Evolutionary conservation across 23 tunicate genomes (phyloP).

Genomic region (Ciona savignyi): DNA sequence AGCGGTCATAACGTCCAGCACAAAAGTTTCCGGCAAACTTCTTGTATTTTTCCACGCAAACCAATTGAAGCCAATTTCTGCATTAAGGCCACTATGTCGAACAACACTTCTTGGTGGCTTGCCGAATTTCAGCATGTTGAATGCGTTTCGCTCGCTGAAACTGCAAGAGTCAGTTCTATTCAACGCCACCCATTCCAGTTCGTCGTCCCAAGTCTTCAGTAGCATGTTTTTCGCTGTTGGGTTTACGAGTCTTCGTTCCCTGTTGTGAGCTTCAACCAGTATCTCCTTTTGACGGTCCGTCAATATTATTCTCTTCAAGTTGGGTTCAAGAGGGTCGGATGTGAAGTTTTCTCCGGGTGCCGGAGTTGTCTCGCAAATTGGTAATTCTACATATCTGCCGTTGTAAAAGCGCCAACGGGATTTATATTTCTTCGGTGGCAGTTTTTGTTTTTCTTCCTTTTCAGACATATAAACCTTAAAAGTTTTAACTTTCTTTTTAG

Average conservation of each 20-base stretch:
- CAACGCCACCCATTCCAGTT: conserved; percentile 60
- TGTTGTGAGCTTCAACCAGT: conserved; percentile 41
- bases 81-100: conserved; percentile 28
- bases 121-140: background rate
- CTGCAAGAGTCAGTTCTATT: conserved; percentile 38
- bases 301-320: background rate
- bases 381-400: conserved; percentile 13
- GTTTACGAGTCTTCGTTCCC: conserved; percentile 29
- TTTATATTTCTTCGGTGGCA: background rate
- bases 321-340: background rate
- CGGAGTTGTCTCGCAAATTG: conserved; percentile 18
- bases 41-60: conserved; percentile 53
- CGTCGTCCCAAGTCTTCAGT: conserved; percentile 69
- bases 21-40: conserved; percentile 41
- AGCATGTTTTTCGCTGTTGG: conserved; percentile 79
- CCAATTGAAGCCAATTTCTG: conserved; percentile 78
- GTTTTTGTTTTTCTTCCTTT: background rate
- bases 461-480: background rate
- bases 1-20: conserved; percentile 18
- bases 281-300: background rate
- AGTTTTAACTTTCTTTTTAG: background rate
- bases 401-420: conserved; percentile 15
- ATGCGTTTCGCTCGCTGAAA: conserved; percentile 23
- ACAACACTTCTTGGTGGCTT: background rate
- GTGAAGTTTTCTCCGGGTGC: background rate